Conservation (phyloP, 2,797 vertebrate species). For the Nyctalus aviator region DNA sequence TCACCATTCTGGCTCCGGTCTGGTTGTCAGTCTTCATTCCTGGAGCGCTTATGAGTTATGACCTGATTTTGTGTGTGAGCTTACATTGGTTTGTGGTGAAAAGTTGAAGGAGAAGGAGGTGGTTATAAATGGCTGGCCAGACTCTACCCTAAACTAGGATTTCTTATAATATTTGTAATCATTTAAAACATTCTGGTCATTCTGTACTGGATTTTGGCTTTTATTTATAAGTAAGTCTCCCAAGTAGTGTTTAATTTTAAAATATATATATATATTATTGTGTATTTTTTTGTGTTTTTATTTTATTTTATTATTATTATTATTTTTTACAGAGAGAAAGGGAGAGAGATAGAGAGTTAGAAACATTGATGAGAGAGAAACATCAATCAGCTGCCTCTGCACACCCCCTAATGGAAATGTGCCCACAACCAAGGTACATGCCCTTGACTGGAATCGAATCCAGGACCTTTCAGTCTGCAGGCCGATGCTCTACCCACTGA, state of each 20-base stretch:
- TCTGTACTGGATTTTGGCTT: constrained; percentile 41
- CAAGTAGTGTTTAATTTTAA: not conserved
- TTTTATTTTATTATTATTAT: too few species aligned
- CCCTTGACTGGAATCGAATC: too few species aligned
- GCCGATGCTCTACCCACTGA: too few species aligned
- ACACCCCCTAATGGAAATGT: too few species aligned
- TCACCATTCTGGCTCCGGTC: not conserved
- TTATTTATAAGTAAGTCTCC: not conserved
- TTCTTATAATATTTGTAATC: constrained; percentile 3
- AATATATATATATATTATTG: too few species aligned
- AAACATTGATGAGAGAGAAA: too few species aligned
- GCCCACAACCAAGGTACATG: too few species aligned
- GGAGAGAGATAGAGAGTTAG: too few species aligned
- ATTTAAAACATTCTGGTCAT: constrained; percentile 6
- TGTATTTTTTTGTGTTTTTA: too few species aligned
- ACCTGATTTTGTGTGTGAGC: not conserved
- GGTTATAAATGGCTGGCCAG: not conserved
- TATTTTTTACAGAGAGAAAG: too few species aligned
- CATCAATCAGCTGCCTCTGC: too few species aligned
- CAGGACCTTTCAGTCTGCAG: too few species aligned
- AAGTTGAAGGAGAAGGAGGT: not conserved
- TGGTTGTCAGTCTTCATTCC: not conserved
- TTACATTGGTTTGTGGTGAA: not conserved
- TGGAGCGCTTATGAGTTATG: not conserved
- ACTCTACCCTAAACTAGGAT: not conserved